These are phyloP conservation scores for Sepioteuthis lessoniana DNA, from an alignment of 2,888 invertebrate genomes.

Conservation along the genomic window DNA sequence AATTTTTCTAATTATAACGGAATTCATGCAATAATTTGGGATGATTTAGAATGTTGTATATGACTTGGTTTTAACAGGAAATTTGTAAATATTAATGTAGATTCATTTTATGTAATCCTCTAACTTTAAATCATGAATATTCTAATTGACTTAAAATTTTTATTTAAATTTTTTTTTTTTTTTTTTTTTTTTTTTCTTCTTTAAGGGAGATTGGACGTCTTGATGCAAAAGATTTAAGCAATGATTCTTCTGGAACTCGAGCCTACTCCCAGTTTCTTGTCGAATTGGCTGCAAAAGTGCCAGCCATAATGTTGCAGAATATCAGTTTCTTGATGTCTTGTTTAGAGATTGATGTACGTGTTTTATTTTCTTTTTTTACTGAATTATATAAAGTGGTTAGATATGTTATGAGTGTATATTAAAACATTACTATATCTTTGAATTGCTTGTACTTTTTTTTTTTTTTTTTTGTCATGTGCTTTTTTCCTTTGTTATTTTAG, in stretches of 20 bases:
- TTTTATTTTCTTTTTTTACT: background rate
- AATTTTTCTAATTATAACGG: too few relatives aligned
- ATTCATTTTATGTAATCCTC: background rate
- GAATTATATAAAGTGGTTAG: background rate
- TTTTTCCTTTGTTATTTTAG: conserved; percentile 72
- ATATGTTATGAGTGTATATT: too few relatives aligned
- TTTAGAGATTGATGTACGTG: conserved; percentile 78
- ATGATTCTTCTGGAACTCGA: conserved; percentile 75
- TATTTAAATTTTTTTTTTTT: too few relatives aligned
- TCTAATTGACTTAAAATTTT: background rate
- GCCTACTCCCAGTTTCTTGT: conserved; percentile 79
- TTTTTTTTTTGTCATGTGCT: too few relatives aligned
- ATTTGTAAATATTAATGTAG: too few relatives aligned
- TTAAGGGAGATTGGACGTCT: conserved; percentile 81
- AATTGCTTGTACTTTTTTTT: background rate
- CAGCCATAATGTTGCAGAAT: conserved; percentile 80
- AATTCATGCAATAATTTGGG: too few relatives aligned
- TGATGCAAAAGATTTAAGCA: conserved; percentile 79
- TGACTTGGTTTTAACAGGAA: too few relatives aligned
- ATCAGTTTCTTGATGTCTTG: conserved; percentile 80
- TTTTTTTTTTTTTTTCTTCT: background rate
- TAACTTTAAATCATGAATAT: background rate
- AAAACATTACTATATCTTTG: too few relatives aligned
- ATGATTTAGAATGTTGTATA: too few relatives aligned
- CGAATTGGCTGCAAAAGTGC: conserved; percentile 81